A percentile compares a stretch with the other conserved stretches of the same genome.
phyloP scores from a whole-genome alignment of 2,797 vertebrate genomes.

The Astyanax mexicanus region DNA sequence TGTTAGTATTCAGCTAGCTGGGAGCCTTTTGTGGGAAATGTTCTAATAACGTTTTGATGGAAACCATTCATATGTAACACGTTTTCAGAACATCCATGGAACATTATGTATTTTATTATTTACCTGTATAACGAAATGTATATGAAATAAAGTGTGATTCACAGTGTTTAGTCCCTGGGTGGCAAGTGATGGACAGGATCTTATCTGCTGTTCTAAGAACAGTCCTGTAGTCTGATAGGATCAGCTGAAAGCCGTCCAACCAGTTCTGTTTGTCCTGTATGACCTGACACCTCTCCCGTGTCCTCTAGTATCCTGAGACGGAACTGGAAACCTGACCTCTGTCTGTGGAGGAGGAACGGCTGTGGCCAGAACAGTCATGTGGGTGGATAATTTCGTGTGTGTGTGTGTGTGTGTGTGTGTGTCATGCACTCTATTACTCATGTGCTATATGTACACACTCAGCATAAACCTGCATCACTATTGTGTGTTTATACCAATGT shows the following conservation, averaged over 20 bases:
- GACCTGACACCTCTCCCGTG: conserved; percentile 2
- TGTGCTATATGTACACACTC: conserved; percentile 38
- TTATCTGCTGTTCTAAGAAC: neutral
- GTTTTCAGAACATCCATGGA: no score
- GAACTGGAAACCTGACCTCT: conserved; percentile 27
- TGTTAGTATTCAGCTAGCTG: no score
- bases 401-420: conserved; percentile 10
- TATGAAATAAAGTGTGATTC: no score
- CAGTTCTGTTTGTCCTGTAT: conserved; percentile 9
- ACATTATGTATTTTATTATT: no score
- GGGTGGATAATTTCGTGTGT: neutral
- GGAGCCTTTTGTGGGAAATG: no score
- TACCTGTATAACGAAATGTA: no score
- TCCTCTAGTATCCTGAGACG: conserved; percentile 20
- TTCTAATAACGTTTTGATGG: no score
- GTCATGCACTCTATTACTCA: conserved; percentile 17
- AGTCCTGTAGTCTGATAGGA: neutral
- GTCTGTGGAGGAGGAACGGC: conserved; percentile 14
- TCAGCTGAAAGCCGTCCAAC: neutral
- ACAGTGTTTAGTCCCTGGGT: no score
- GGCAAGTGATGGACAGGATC: no score
- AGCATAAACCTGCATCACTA: neutral
- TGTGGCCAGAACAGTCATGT: conserved; percentile 3
- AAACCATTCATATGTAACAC: no score
- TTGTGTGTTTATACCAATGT: no score